These are phyloP conservation scores for Rhagonycha fulva DNA, from an alignment of 2,888 invertebrate genomes.

Conservation along the genomic window DNA sequence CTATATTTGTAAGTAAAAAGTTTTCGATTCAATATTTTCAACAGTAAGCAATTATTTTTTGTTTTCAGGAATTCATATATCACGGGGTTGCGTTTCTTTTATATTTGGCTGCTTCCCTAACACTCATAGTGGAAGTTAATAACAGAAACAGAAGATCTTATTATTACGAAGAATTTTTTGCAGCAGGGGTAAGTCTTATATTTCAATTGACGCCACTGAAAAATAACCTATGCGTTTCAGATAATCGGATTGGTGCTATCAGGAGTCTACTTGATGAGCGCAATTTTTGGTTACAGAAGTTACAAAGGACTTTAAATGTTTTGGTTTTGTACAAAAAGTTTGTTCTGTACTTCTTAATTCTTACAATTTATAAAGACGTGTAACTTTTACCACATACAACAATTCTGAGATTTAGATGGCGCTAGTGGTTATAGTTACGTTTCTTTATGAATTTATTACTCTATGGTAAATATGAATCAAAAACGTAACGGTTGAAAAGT, in stretches of 20 bases:
- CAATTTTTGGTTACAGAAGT: slow-evolving; percentile 75
- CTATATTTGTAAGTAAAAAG: slow-evolving; percentile 69
- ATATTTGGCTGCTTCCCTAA: slow-evolving; percentile 71
- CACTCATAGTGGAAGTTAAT: slow-evolving; percentile 69
- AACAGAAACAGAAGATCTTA: slow-evolving; percentile 51
- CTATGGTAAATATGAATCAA: not conserved
- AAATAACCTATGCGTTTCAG: slow-evolving; percentile 58
- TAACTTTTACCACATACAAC: not conserved
- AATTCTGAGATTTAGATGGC: not conserved
- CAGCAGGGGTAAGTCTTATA: slow-evolving; percentile 69
- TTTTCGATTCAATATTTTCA: not conserved
- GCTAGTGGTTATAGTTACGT: not conserved
- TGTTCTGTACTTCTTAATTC: not conserved
- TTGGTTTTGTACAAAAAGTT: not conserved
- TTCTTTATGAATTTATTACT: not conserved
- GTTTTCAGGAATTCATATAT: slow-evolving; percentile 78
- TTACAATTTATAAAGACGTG: not conserved
- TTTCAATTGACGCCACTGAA: not conserved
- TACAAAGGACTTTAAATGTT: slow-evolving; percentile 74
- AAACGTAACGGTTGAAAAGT: not conserved
- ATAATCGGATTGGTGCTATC: slow-evolving; percentile 76
- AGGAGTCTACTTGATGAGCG: slow-evolving; percentile 74
- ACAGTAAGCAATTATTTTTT: not conserved
- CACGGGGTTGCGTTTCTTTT: slow-evolving; percentile 76
- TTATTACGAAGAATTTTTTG: slow-evolving; percentile 69